Evolutionary conservation across 2,888 invertebrate genomes (phyloP).

Genomic region (Limulus polyphemus): DNA sequence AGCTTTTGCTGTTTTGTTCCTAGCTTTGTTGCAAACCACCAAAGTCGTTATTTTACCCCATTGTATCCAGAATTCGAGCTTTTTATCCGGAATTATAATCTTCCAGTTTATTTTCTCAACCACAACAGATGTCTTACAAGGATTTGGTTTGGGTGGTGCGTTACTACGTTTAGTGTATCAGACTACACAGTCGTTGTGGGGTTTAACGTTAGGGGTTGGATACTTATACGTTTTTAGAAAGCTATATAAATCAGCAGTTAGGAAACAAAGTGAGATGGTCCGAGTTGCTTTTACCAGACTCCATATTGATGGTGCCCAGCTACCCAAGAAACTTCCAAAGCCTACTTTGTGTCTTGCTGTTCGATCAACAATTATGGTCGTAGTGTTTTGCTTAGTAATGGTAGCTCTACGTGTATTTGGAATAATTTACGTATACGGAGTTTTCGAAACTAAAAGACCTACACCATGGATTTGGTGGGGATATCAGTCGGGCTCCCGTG

Average conservation of each 20-base stretch:
- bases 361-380: constrained; percentile 74
- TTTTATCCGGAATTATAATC: constrained; percentile 62
- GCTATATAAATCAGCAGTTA: constrained; percentile 32
- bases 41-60: constrained; percentile 36
- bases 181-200: constrained; percentile 67
- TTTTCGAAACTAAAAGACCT: constrained; percentile 30
- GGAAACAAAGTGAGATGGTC: constrained; percentile 33
- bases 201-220: constrained; percentile 66
- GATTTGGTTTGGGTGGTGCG: constrained; percentile 25
- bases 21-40: constrained; percentile 72
- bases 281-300: constrained; percentile 28
- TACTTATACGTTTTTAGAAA: constrained; percentile 47
- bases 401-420: constrained; percentile 74
- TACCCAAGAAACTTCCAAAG: constrained; percentile 33
- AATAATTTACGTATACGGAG: constrained; percentile 48
- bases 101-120: constrained; percentile 68
- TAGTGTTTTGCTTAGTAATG: constrained; percentile 66
- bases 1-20: constrained; percentile 74
- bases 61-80: constrained; percentile 56
- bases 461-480: constrained; percentile 78
- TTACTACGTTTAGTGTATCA: constrained; percentile 46
- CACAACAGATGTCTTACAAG: constrained; percentile 54
- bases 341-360: constrained; percentile 64
- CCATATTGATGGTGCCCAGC: constrained; percentile 30
- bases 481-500: constrained; percentile 69